Evolutionary conservation across 2,888 invertebrate genomes (phyloP).

Genomic region (Synergus laeviventris): DNA sequence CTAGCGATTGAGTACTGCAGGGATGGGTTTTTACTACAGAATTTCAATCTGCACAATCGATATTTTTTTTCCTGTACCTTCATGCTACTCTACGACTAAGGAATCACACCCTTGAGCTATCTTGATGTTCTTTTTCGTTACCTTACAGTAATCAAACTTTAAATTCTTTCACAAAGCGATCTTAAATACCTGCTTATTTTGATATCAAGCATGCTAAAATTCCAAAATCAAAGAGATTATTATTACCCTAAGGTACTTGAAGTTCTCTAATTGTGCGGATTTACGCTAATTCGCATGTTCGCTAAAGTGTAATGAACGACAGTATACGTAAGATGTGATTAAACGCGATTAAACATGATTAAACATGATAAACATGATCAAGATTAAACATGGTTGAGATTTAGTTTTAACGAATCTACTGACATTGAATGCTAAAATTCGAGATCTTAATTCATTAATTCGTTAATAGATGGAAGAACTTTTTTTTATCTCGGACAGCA

Average conservation of each 20-base stretch:
- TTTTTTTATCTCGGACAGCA: constrained; percentile 7
- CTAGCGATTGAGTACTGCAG: constrained; percentile 21
- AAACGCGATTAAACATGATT: not conserved
- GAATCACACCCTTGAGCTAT: constrained; percentile 10
- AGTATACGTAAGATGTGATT: not conserved
- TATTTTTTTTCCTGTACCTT: constrained; percentile 17
- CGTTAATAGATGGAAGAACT: constrained; percentile 25
- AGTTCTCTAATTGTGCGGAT: constrained; percentile 14
- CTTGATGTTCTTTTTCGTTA: constrained; percentile 35
- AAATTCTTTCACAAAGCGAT: constrained; percentile 15
- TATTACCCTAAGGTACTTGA: constrained; percentile 1
- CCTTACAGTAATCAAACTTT: constrained; percentile 31
- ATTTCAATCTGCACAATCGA: constrained; percentile 10
- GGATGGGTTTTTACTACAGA: not conserved
- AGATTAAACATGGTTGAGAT: not conserved
- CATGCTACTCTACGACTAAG: constrained; percentile 4
- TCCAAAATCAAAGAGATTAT: constrained; percentile 1
- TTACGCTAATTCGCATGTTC: constrained; percentile 11
- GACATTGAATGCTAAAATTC: constrained; percentile 12
- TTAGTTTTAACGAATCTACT: not conserved
- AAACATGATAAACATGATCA: not conserved
- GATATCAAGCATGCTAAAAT: constrained; percentile 6
- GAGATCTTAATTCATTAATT: constrained; percentile 16
- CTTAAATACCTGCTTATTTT: not conserved
- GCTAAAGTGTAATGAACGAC: constrained; percentile 17